Percentiles rank a stretch among this genome's conserved stretches.
These are phyloP conservation scores for Chionis minor DNA, from an alignment of 2,113 vertebrate species.

Conservation along the genomic window DNA sequence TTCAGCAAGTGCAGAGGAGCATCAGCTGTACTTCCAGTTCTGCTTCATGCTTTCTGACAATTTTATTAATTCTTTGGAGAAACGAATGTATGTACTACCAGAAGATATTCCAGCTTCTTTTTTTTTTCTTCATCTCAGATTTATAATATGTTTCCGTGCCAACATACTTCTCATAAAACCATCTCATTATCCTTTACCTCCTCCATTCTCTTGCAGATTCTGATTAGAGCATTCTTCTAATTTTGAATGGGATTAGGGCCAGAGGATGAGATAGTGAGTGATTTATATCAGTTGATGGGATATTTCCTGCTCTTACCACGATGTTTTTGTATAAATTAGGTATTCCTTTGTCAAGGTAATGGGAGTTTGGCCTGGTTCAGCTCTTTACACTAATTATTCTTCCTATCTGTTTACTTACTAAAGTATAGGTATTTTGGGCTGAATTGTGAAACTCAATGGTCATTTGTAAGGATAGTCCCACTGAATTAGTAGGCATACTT, in stretches of 20 bases:
- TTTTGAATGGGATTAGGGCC: neutral
- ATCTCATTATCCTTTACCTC: neutral
- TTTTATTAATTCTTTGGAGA: neutral
- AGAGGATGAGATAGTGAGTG: neutral
- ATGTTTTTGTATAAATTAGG: neutral
- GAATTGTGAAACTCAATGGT: neutral
- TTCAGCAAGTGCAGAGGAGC: neutral
- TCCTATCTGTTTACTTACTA: neutral
- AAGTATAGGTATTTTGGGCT: neutral
- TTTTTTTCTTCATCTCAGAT: neutral
- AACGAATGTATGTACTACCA: neutral
- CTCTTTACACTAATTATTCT: neutral
- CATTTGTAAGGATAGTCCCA: neutral
- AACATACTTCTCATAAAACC: neutral
- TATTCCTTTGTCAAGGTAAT: slow-evolving; percentile 1
- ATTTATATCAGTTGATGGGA: neutral
- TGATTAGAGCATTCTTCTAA: neutral
- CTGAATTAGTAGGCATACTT: neutral
- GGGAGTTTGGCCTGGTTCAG: neutral
- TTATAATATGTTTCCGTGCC: neutral
- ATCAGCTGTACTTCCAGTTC: neutral
- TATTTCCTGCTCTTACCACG: neutral
- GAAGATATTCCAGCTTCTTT: neutral
- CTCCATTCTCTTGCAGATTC: neutral
- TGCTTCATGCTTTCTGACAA: neutral